These are phyloP conservation scores for Acanthurus tractus DNA, from an alignment of 2,797 vertebrate genomes.

Conservation along the genomic window DNA sequence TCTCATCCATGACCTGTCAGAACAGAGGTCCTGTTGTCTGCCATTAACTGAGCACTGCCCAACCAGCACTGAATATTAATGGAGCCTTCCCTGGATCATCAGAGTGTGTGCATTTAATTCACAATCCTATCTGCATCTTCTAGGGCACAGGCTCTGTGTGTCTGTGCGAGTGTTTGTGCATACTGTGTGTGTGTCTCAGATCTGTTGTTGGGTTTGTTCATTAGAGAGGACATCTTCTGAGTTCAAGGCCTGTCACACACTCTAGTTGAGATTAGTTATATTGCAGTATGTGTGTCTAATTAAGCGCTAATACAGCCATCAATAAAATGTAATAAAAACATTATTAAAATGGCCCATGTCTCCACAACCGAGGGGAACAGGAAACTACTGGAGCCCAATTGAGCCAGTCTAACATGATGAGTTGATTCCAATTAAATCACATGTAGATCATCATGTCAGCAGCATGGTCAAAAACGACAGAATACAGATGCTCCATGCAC, in stretches of 20 bases:
- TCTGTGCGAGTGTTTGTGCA: constrained; percentile 15
- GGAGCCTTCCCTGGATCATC: constrained; percentile 79
- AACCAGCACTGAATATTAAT: constrained; percentile 88
- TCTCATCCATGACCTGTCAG: constrained; percentile 82
- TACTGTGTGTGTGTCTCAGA: constrained; percentile 38
- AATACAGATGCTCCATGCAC: constrained; percentile 49
- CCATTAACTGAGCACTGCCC: constrained; percentile 83
- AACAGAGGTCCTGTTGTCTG: constrained; percentile 90
- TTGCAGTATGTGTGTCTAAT: constrained; percentile 63
- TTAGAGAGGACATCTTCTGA: constrained; percentile 68
- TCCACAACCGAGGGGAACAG: constrained; percentile 35
- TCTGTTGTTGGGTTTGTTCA: constrained; percentile 57
- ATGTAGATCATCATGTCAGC: constrained; percentile 59
- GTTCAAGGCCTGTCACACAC: constrained; percentile 66
- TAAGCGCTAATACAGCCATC: constrained; percentile 40
- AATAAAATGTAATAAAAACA: constrained; percentile 42
- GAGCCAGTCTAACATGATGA: constrained; percentile 61
- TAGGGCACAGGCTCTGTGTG: constrained; percentile 52
- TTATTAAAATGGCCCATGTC: constrained; percentile 40
- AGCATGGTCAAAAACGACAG: constrained; percentile 33
- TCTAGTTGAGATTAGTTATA: constrained; percentile 58
- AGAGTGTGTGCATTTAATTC: constrained; percentile 79
- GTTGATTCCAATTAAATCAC: constrained; percentile 71
- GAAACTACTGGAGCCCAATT: constrained; percentile 55
- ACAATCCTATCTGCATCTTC: constrained; percentile 80